Evolutionary conservation across 2,888 invertebrate species (phyloP), one percentile per base, ranked within the genome.

Genomic region (Punctoribates punctum): DNA sequence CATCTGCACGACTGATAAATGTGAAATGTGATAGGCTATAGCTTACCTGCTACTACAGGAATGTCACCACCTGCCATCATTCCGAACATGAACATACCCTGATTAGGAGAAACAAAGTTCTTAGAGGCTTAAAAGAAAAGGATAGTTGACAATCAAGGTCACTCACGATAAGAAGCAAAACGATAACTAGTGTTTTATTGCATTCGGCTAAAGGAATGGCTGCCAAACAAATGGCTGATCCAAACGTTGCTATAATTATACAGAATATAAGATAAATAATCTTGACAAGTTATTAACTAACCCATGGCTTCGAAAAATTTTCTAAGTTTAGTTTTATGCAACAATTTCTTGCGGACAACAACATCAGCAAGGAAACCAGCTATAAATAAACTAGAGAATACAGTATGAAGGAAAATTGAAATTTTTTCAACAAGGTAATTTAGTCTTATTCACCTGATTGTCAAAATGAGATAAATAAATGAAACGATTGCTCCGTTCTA

Each of bases 41-140:
- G 4, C 1, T 17, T 67, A 67, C 67, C 67, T 13, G 67, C 67
- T 1, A 67, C 67, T 20, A 75, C n/a, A 20, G 75, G 72, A 17
- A 75, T 54, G 20, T 72, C 72, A 17, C 75, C 75, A 15, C 75
- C 75, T 2, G 75, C 46, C 15, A 72, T 23, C 25, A 75, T 17
- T 17, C 75, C 75, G 29, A 72, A 75, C 13, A 51, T 17, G 4
- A 67, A 67, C 67, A 67, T 67, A 1, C 38, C 67, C 67, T 67
- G 17, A 4, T 29, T 29, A 62, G n/a, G 17, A 51, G 5, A 51
- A 5, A n/a, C 15, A 51, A 51, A 13, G 51, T 57, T 57, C 23
- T 57, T 57, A 9, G 13, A 25, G 20, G 9, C 6, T 23, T 57
- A 6, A 23, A 5, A 23, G 20, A 5, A 54, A n/a, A 54, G 5